Evolutionary conservation across 2,888 invertebrate genomes (phyloP).

Genomic region (Hypena proboscidalis): DNA sequence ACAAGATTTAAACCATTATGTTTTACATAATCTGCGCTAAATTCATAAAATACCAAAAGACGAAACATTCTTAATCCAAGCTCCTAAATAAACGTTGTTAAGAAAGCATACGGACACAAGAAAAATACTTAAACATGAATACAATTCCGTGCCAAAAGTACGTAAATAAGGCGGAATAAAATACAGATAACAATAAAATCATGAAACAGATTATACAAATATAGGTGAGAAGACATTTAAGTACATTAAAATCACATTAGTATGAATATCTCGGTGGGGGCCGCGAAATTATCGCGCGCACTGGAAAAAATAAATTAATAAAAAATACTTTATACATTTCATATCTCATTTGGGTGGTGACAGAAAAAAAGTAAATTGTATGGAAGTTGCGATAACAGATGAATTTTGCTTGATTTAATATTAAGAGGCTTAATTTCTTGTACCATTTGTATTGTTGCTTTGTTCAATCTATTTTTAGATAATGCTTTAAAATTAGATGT

Average conservation of each 20-base stretch:
- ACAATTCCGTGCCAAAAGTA: slow-evolving; percentile 33
- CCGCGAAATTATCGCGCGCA: slow-evolving; percentile 71
- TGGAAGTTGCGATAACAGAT: slow-evolving; percentile 70
- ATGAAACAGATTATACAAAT: slow-evolving; percentile 69
- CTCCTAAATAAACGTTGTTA: slow-evolving; percentile 30
- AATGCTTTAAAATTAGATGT: no score
- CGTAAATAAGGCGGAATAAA: slow-evolving; percentile 47
- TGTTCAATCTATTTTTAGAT: background rate
- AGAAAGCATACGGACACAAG: slow-evolving; percentile 27
- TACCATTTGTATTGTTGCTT: slow-evolving; percentile 9
- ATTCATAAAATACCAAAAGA: slow-evolving; percentile 17
- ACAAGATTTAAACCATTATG: slow-evolving; percentile 17
- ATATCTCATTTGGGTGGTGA: slow-evolving; percentile 65
- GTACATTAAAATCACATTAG: slow-evolving; percentile 86
- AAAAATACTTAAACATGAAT: slow-evolving; percentile 41
- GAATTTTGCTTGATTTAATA: slow-evolving; percentile 41
- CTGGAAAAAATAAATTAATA: slow-evolving; percentile 79
- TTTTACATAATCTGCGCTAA: slow-evolving; percentile 16
- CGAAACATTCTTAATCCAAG: slow-evolving; percentile 13
- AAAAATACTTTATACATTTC: slow-evolving; percentile 67
- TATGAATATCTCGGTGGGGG: slow-evolving; percentile 70
- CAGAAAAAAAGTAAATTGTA: slow-evolving; percentile 76
- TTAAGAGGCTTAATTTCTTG: slow-evolving; percentile 18
- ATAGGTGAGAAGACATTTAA: slow-evolving; percentile 74
- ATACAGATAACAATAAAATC: slow-evolving; percentile 49